Evolutionary conservation across 2,113 vertebrate species (phyloP).

Genomic region (Tamias sibiricus): DNA sequence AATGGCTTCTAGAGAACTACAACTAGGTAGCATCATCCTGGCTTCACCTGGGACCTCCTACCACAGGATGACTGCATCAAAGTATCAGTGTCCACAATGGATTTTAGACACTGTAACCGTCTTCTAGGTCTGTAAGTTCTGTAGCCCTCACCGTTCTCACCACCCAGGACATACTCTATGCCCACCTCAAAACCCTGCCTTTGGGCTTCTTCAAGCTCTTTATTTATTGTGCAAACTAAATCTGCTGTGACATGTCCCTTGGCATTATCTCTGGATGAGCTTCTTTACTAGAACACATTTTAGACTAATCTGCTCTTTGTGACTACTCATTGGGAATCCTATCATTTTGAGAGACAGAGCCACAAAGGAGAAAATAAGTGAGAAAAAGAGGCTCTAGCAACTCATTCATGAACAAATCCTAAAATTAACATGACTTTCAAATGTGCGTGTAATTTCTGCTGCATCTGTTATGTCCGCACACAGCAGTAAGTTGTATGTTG

Average conservation of each 20-base stretch:
- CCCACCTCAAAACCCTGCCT: neutral
- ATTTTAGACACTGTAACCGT: neutral
- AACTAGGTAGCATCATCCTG: neutral
- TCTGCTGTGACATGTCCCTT: neutral
- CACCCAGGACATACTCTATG: neutral
- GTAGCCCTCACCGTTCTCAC: neutral
- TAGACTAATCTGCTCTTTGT: conserved; percentile 52
- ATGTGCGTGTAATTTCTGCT: conserved; percentile 42
- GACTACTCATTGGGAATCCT: conserved; percentile 31
- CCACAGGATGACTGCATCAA: neutral
- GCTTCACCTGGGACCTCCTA: neutral
- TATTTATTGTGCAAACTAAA: neutral
- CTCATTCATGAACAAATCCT: conserved; percentile 64
- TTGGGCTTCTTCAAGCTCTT: neutral
- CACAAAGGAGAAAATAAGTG: conserved; percentile 54
- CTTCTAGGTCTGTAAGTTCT: neutral
- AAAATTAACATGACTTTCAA: conserved; percentile 70
- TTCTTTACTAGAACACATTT: conserved; percentile 42
- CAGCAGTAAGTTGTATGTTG: neutral
- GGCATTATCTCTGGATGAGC: neutral
- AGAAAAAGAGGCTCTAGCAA: neutral
- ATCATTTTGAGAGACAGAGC: conserved; percentile 61
- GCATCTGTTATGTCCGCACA: neutral
- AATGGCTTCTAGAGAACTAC: neutral
- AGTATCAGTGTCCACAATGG: neutral